Base-by-base conservation (phyloP, 2,888 invertebrate genomes). In the Xestia xanthographa region DNA sequence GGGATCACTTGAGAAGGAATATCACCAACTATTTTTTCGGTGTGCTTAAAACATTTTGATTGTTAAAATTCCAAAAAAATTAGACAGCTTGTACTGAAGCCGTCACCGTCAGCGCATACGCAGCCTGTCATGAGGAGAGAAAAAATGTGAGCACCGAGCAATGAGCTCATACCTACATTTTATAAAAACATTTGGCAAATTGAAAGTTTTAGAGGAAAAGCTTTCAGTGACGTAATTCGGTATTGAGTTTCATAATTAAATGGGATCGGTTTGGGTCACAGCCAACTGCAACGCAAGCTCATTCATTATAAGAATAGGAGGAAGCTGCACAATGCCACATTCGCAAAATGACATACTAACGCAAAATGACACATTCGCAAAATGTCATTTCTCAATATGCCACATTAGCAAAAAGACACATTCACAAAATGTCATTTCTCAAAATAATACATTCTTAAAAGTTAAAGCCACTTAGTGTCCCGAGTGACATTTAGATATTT, bases 241-340 rank as follows among this genome's bases (percentile, higher is more conserved):
- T 77, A 73, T 75, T 60, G 69, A 63, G 66, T 62, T 71, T 75
- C 43, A 5, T 80, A 58, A 72, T 65, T 65, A 72, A 73, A 62
- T 60, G 70, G 53, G 66, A 73, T 77, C 5, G 65, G 38, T 43
- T 63, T 87, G 87, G 85, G 71, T 56, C 20, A 20, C 12, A 29
- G 86, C 84, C 80, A 88, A 79, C 26, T 72, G 84, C 84, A 73
- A 67, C 62, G 77, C 72, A 53, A 71, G 56, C 63, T 78, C 73
- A 75, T 82, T 82, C 75, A 70, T 53, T 72, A 66, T 60, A 75
- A 86, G 73, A 86, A 88, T 79, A 72, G 66, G 63, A 76, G 82
- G 82, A 80, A 82, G 73, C 67, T n/a, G n/a, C n/a, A n/a, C n/a
- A n/a, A n/a, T n/a, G n/a, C n/a, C n/a, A n/a, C n/a, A n/a, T n/a